Evolutionary conservation across 2,113 vertebrate species (phyloP).

Genomic region (Calidris pygmaea): DNA sequence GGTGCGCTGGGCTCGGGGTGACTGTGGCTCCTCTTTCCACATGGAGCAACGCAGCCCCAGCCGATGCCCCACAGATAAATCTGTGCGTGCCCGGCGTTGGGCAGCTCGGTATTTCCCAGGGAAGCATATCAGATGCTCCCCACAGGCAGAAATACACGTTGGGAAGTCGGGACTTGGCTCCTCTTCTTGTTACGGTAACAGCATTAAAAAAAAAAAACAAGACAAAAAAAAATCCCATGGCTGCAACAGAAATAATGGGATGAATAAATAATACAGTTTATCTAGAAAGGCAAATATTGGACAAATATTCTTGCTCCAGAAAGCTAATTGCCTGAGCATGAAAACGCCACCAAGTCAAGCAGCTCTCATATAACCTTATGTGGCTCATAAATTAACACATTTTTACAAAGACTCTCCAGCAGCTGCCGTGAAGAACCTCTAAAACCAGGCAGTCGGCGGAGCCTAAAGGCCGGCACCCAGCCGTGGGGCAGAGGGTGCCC

Average conservation of each 20-base stretch:
- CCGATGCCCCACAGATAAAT: not conserved
- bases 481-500: not conserved
- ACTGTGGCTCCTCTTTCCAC: not conserved
- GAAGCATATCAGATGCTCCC: not conserved
- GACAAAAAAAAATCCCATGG: not conserved
- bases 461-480: not conserved
- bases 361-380: slow-evolving; percentile 33
- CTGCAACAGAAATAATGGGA: not conserved
- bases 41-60: not conserved
- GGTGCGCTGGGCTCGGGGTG: not conserved
- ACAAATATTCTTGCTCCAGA: slow-evolving; percentile 21
- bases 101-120: not conserved
- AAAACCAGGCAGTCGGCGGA: not conserved
- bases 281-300: slow-evolving; percentile 23
- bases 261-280: slow-evolving; percentile 39
- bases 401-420: slow-evolving; percentile 38
- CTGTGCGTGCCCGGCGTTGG: not conserved
- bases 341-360: slow-evolving; percentile 29
- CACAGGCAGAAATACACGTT: not conserved
- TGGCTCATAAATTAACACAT: slow-evolving; percentile 56
- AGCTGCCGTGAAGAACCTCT: not conserved
- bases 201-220: not conserved
- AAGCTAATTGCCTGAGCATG: slow-evolving; percentile 21
- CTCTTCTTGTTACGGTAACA: not conserved
- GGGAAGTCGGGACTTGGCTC: not conserved